Conservation (phyloP, 2,113 vertebrate genomes). For the Parotia lawesii region DNA sequence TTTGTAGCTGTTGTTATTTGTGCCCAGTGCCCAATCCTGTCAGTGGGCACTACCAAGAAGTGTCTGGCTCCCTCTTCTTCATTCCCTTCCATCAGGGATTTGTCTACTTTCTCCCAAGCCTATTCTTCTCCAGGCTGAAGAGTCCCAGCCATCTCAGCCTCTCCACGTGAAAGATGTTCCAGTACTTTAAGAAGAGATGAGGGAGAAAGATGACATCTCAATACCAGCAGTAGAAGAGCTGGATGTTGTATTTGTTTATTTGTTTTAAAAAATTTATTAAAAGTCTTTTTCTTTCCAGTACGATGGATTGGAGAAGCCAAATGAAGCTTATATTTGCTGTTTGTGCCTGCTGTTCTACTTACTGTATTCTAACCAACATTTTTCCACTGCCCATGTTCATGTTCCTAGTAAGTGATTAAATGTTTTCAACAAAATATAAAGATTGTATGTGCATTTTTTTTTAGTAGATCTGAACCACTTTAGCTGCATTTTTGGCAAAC, state of each 20-base stretch:
- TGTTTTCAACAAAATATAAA: slow-evolving; percentile 24
- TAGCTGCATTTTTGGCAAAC: slow-evolving; percentile 74
- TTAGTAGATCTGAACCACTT: slow-evolving; percentile 71
- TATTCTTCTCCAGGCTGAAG: neutral
- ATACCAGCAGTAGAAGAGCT: neutral
- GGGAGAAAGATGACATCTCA: neutral
- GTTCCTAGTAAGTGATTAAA: slow-evolving; percentile 14
- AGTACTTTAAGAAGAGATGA: neutral
- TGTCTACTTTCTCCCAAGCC: accelerated
- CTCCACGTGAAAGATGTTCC: neutral
- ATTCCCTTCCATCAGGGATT: neutral
- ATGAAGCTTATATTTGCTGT: neutral
- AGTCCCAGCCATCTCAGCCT: neutral
- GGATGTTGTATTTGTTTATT: neutral
- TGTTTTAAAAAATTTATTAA: neutral
- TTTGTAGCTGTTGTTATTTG: neutral
- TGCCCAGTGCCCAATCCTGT: neutral
- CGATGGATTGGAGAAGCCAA: neutral
- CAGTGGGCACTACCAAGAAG: neutral
- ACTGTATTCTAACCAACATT: neutral
- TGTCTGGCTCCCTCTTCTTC: neutral
- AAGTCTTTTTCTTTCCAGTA: neutral
- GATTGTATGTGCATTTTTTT: slow-evolving; percentile 4
- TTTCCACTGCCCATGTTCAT: neutral
- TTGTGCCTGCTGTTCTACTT: neutral